Evolutionary conservation across 2,113 vertebrate species (phyloP).

Genomic region (Tetraodon nigroviridis): DNA sequence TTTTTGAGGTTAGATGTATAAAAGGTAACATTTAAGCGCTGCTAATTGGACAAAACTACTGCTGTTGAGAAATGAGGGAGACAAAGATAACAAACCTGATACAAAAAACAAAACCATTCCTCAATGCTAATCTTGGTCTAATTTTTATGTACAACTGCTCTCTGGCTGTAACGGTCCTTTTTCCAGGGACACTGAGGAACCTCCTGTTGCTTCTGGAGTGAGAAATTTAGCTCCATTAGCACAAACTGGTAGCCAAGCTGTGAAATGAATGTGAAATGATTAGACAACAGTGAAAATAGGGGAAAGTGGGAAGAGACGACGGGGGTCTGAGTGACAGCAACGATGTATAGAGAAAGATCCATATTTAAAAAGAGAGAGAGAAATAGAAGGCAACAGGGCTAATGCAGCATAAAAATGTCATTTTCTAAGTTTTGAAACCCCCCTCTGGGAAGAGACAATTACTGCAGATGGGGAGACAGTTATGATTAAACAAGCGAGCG

Average conservation of each 20-base stretch:
- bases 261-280: conserved; percentile 47
- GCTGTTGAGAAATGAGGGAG: no score
- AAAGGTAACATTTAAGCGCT: no score
- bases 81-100: no score
- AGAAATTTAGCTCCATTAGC: conserved; percentile 44
- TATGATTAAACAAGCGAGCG: conserved; percentile 53
- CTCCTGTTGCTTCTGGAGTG: conserved; percentile 28
- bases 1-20: no score
- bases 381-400: conserved; percentile 52
- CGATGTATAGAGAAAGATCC: conserved; percentile 14
- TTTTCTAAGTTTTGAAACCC: conserved; percentile 56
- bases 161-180: no score
- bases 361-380: conserved; percentile 37
- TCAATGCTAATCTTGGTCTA: no score
- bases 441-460: conserved; percentile 62
- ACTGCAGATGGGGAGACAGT: conserved; percentile 46
- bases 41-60: no score
- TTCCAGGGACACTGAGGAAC: no score
- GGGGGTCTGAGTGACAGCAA: conserved; percentile 1
- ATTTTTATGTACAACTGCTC: no score
- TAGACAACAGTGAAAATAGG: conserved; percentile 26
- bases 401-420: conserved; percentile 64
- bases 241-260: conserved; percentile 32
- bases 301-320: conserved; percentile 8
- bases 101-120: no score